These are phyloP conservation scores for Emydoidea blandingii DNA, from an alignment of 2,797 vertebrate species.

Conservation along the genomic window DNA sequence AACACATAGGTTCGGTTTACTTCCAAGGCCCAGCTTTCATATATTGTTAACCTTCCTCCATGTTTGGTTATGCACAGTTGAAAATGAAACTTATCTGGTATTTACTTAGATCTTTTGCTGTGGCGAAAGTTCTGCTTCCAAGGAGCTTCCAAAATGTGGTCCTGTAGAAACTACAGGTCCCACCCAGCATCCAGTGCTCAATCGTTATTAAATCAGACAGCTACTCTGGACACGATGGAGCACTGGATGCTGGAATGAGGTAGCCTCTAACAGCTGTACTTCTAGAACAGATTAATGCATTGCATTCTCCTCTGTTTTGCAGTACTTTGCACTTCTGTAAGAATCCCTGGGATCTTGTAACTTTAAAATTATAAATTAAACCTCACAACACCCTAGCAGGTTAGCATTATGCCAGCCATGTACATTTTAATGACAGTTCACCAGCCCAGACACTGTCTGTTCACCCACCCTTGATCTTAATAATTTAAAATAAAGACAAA, in stretches of 20 bases:
- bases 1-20: background rate
- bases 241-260: background rate
- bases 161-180: background rate
- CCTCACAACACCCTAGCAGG: accelerated
- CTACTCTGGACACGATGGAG: background rate
- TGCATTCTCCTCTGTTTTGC: background rate
- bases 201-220: background rate
- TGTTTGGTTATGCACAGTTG: accelerated
- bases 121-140: background rate
- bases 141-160: accelerated
- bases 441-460: conserved; percentile 2
- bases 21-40: background rate
- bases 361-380: background rate
- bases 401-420: accelerated
- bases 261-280: background rate
- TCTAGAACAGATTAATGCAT: accelerated
- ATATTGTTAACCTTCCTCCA: background rate
- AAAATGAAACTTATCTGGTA: background rate
- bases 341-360: accelerated
- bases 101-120: background rate
- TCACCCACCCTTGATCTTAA: background rate
- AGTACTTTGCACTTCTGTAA: background rate
- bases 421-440: background rate
- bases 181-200: accelerated
- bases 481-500: background rate